Percentiles rank a stretch among this genome's conserved stretches.
Conservation (phyloP, 2,113 vertebrate species). For the Megaptera novaeangliae region DNA sequence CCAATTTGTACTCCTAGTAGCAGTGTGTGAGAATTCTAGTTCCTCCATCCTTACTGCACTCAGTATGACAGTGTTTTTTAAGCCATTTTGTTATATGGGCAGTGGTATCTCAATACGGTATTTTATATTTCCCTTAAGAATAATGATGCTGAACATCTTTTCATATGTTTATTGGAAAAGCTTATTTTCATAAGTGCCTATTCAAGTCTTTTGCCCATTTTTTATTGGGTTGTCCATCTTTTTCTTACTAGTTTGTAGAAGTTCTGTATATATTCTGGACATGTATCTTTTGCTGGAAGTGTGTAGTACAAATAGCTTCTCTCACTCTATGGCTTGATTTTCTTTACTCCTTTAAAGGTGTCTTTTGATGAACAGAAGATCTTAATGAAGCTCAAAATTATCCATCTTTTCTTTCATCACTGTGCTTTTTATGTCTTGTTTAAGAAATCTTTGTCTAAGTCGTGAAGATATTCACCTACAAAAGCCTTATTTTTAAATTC, state of each 20-base stretch:
- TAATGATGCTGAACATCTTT: background rate
- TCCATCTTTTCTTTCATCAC: background rate
- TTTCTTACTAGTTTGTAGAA: background rate
- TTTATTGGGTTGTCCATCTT: background rate
- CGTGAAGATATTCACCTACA: background rate
- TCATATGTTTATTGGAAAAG: background rate
- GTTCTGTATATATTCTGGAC: background rate
- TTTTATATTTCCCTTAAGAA: background rate
- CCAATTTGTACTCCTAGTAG: background rate
- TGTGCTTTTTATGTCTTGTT: background rate
- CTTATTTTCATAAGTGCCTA: background rate
- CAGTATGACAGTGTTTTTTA: background rate
- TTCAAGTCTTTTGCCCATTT: background rate
- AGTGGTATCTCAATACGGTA: background rate
- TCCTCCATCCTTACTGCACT: background rate
- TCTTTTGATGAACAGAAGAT: background rate
- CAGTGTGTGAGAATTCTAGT: background rate
- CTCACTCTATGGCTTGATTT: background rate
- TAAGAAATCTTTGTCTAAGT: background rate
- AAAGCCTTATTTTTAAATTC: background rate
- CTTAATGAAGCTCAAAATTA: background rate
- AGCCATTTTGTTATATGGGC: background rate
- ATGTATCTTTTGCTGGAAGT: background rate
- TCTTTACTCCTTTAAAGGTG: background rate
- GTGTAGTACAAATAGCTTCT: background rate